These are phyloP conservation scores for Alfaro cultratus DNA, from an alignment of 2,797 vertebrate species.

Conservation along the genomic window DNA sequence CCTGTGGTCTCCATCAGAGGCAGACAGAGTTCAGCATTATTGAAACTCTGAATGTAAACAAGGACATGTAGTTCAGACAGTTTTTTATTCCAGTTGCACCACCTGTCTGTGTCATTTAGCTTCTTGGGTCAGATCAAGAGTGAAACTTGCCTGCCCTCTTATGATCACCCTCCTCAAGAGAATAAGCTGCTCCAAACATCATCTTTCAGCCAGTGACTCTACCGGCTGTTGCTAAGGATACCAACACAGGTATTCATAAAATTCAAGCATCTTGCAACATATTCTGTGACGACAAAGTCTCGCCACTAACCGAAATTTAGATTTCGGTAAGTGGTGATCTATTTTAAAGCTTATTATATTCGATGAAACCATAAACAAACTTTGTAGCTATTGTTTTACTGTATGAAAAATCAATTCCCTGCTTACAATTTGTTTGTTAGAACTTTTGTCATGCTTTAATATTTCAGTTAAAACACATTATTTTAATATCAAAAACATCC, in stretches of 20 bases:
- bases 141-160: slow-evolving; percentile 32
- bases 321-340: neutral
- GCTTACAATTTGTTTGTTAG: neutral
- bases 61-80: slow-evolving; percentile 7
- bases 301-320: neutral
- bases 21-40: slow-evolving; percentile 45
- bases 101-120: slow-evolving; percentile 67
- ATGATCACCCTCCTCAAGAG: slow-evolving; percentile 30
- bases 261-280: neutral
- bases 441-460: neutral
- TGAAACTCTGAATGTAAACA: neutral
- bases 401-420: neutral
- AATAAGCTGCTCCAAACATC: slow-evolving; percentile 40
- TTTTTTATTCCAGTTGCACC: slow-evolving; percentile 24
- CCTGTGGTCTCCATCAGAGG: slow-evolving; percentile 53
- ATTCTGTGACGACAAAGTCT: neutral
- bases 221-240: slow-evolving; percentile 10
- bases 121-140: slow-evolving; percentile 32
- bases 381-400: neutral
- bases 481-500: neutral
- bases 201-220: slow-evolving; percentile 33
- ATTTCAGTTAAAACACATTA: neutral
- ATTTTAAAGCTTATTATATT: neutral
- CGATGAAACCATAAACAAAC: neutral
- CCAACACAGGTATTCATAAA: neutral